Conservation (phyloP, 2,797 vertebrate species). For the Pelobates cultripes region DNA sequence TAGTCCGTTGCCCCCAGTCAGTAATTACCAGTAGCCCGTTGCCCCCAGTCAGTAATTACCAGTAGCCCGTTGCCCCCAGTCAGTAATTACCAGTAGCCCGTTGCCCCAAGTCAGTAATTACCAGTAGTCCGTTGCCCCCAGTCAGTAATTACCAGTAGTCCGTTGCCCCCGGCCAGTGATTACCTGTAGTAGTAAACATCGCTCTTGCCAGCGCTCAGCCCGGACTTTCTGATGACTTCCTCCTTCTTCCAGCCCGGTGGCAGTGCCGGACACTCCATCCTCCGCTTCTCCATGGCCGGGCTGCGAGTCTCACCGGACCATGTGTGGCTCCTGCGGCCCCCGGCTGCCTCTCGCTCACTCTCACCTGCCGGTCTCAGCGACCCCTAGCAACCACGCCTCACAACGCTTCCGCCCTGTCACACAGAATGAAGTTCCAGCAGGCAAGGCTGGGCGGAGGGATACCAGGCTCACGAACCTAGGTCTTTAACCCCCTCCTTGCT, state of each 20-base stretch:
- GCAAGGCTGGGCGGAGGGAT: conserved; percentile 21
- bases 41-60: too few relatives aligned
- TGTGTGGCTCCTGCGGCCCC: conserved; percentile 23
- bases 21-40: too few relatives aligned
- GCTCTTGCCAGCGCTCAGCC: conserved; percentile 89
- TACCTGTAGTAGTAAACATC: conserved; percentile 90
- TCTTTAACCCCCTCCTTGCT: background rate
- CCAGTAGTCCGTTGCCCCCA: too few relatives aligned
- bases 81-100: too few relatives aligned
- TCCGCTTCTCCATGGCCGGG: conserved; percentile 83
- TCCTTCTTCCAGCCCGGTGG: conserved; percentile 96
- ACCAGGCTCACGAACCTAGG: background rate
- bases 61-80: too few relatives aligned
- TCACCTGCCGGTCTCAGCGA: conserved; percentile 2
- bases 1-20: too few relatives aligned
- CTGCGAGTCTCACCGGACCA: conserved; percentile 33
- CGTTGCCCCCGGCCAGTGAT: background rate
- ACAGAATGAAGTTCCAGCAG: background rate
- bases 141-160: too few relatives aligned
- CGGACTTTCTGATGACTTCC: conserved; percentile 96
- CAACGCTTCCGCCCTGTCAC: conserved; percentile 17
- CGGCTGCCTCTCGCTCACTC: conserved; percentile 18
- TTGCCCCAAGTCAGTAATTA: too few relatives aligned
- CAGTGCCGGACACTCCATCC: conserved; percentile 88
- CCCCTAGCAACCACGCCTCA: background rate